Percentiles rank a stretch among this genome's conserved stretches.
These are phyloP conservation scores for Lepilemur ruficaudatus DNA, from an alignment of 2,797 vertebrate genomes.

Conservation along the genomic window DNA sequence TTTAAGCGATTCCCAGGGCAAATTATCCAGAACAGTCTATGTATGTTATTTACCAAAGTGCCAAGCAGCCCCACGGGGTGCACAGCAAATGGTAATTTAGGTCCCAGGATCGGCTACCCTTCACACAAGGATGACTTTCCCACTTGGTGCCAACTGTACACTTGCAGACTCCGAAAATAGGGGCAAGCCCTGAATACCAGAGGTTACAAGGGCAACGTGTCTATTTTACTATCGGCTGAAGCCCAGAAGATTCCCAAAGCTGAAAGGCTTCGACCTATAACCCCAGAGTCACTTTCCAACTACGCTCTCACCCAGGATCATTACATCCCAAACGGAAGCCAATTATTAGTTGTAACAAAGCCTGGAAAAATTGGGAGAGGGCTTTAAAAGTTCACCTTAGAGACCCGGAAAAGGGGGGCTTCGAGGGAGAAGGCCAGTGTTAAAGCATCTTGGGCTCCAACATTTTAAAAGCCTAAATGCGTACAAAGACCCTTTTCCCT, in stretches of 20 bases:
- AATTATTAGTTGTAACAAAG: constrained; percentile 34
- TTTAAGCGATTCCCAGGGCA: not conserved
- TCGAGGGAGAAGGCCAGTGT: not conserved
- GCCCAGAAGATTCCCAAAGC: not conserved
- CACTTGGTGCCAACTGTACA: constrained; percentile 54
- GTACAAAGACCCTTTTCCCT: not conserved
- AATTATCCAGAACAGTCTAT: not conserved
- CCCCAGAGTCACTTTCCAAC: constrained; percentile 51
- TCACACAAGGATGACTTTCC: constrained; percentile 37
- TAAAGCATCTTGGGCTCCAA: not conserved
- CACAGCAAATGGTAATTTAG: constrained; percentile 12
- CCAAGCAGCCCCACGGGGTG: constrained; percentile 26
- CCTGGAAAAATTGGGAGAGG: not conserved
- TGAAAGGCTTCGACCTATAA: constrained; percentile 55
- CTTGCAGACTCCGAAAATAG: constrained; percentile 54
- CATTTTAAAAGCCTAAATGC: not conserved
- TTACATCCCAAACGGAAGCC: constrained; percentile 32
- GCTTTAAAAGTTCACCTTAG: constrained; percentile 52
- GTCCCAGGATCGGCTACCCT: constrained; percentile 23
- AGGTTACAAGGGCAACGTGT: not conserved
- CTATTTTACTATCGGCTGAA: not conserved
- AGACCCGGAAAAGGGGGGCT: not conserved
- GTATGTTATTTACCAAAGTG: not conserved
- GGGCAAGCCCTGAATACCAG: constrained; percentile 3
- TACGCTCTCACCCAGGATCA: constrained; percentile 44